Percentiles rank a stretch among this genome's conserved stretches.
phyloP scores from a whole-genome alignment of 2,797 vertebrate genomes.

The Gymnoscopelus microlampas region DNA sequence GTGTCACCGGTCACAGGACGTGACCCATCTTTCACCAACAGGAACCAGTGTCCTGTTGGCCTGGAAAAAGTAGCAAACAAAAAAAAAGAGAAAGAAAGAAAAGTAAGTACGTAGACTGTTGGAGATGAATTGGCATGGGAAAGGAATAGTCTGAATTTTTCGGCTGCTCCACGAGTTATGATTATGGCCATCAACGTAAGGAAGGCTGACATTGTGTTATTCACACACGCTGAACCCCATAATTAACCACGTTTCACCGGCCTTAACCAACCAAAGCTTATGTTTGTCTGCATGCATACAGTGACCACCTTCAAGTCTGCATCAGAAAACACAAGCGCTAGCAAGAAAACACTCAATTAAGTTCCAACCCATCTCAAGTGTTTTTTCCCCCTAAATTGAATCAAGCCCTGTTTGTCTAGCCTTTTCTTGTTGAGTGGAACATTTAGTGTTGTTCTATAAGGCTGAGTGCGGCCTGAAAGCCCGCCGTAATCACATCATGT shows the following conservation, averaged over 20 bases:
- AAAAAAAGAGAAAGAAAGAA: slow-evolving; percentile 2
- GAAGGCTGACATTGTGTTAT: slow-evolving; percentile 8
- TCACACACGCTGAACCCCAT: slow-evolving; percentile 27
- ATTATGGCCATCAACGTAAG: slow-evolving; percentile 64
- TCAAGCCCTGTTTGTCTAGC: slow-evolving; percentile 5
- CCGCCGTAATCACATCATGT: slow-evolving; percentile 38
- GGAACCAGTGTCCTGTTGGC: slow-evolving; percentile 57
- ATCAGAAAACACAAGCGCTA: slow-evolving; percentile 2
- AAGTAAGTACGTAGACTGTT: no score
- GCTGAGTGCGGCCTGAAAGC: slow-evolving; percentile 31
- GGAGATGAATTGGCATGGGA: slow-evolving; percentile 60
- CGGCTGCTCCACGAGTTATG: slow-evolving; percentile 57
- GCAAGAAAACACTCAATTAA: slow-evolving; percentile 3
- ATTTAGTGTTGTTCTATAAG: slow-evolving; percentile 4
- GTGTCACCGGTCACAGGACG: slow-evolving; percentile 61
- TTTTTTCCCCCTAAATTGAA: neutral
- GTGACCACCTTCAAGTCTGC: slow-evolving; percentile 5
- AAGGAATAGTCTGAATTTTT: slow-evolving; percentile 57
- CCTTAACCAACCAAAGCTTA: slow-evolving; percentile 23
- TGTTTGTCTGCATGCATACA: slow-evolving; percentile 21
- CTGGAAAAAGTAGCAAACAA: slow-evolving; percentile 52
- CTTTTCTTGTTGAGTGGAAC: slow-evolving; percentile 11
- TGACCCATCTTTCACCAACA: slow-evolving; percentile 57
- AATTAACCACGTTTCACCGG: slow-evolving; percentile 36
- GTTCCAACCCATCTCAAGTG: neutral